A percentile compares a stretch with the other conserved stretches of the same genome.
These are phyloP conservation scores for Oryzias sinensis DNA, from an alignment of 2,797 vertebrate genomes.

Conservation along the genomic window DNA sequence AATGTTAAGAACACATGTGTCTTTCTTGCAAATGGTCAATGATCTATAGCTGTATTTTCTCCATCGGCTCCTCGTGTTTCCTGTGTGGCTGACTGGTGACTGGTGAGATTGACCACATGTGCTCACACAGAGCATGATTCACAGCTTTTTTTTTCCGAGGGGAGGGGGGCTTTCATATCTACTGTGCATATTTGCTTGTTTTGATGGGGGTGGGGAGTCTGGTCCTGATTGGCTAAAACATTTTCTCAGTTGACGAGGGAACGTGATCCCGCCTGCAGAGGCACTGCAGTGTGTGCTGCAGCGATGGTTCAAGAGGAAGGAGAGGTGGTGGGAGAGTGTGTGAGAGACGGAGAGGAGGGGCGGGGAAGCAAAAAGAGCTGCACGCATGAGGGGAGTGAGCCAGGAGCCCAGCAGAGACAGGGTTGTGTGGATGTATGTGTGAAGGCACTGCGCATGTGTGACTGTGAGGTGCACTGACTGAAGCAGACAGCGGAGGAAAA, in stretches of 20 bases:
- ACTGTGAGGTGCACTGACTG: conserved; percentile 57
- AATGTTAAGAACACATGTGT: conserved; percentile 19
- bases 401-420: conserved; percentile 50
- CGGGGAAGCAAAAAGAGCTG: conserved; percentile 51
- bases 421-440: conserved; percentile 50
- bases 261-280: conserved; percentile 82
- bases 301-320: conserved; percentile 35
- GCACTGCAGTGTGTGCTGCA: conserved; percentile 83
- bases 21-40: conserved; percentile 24
- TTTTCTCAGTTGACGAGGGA: conserved; percentile 76
- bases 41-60: conserved; percentile 35
- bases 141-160: conserved; percentile 3
- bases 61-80: conserved; percentile 35
- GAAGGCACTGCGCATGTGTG: conserved; percentile 69
- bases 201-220: conserved; percentile 10
- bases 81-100: conserved; percentile 23
- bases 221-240: conserved; percentile 71
- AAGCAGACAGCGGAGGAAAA: conserved; percentile 56
- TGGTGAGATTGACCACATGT: conserved; percentile 19
- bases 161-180: conserved; percentile 17
- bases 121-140: conserved; percentile 34
- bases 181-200: conserved; percentile 25
- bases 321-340: conserved; percentile 39
- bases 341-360: conserved; percentile 20
- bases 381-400: conserved; percentile 61